A percentile compares a stretch with the other conserved stretches of the same genome.
phyloP scores from a whole-genome alignment of 2,113 vertebrate genomes.

The Dasyurus viverrinus region DNA sequence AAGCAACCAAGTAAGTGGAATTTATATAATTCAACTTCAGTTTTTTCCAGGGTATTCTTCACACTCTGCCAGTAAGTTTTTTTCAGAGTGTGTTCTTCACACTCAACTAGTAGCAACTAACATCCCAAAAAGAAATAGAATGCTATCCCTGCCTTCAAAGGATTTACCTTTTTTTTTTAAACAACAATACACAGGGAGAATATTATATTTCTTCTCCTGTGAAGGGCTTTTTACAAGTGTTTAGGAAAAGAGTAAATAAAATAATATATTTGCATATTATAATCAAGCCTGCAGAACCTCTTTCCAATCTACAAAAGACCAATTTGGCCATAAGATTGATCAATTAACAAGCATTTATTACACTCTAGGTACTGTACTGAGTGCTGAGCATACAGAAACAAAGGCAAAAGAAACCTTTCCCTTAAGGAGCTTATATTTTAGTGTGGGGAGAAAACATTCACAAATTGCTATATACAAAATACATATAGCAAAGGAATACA shows the following conservation, averaged over 20 bases:
- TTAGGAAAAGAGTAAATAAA: not conserved
- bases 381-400: not conserved
- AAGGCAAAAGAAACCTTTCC: not conserved
- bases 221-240: not conserved
- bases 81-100: not conserved
- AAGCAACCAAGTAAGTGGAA: constrained; percentile 76
- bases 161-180: not conserved
- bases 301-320: not conserved
- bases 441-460: not conserved
- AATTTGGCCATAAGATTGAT: not conserved
- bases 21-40: not conserved
- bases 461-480: not conserved
- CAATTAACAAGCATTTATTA: not conserved
- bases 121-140: not conserved
- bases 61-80: not conserved
- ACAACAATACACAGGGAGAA: not conserved
- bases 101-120: not conserved
- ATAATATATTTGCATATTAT: not conserved
- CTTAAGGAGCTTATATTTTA: not conserved
- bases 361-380: not conserved
- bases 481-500: not conserved
- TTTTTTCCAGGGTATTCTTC: not conserved
- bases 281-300: not conserved
- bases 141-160: constrained; percentile 10
- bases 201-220: not conserved